These are phyloP conservation scores for Trematomus bernacchii DNA, from an alignment of 2,797 vertebrate species.

Conservation along the genomic window DNA sequence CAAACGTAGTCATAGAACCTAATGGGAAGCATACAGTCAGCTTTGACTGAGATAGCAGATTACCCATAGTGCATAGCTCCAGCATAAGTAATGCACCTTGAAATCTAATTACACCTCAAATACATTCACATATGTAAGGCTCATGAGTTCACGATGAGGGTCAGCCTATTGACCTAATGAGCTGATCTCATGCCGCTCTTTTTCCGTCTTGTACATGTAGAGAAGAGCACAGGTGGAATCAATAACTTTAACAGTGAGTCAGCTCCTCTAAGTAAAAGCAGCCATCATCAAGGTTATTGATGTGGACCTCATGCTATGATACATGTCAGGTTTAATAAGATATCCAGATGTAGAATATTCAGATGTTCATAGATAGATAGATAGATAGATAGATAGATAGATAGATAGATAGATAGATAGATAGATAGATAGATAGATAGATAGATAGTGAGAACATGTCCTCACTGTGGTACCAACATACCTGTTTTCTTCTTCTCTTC, in stretches of 20 bases:
- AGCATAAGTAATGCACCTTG: slow-evolving; percentile 7
- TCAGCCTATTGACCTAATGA: slow-evolving; percentile 36
- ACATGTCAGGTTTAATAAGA: too few species aligned
- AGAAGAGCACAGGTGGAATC: slow-evolving; percentile 6
- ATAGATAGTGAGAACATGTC: not conserved
- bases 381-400: too few species aligned
- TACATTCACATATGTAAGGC: slow-evolving; percentile 20
- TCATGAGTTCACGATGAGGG: slow-evolving; percentile 11
- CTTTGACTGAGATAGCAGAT: slow-evolving; percentile 25
- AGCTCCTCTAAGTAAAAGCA: not conserved
- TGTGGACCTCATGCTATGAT: not conserved
- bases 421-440: too few species aligned
- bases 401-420: too few species aligned
- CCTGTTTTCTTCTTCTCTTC: not conserved
- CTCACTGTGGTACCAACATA: not conserved
- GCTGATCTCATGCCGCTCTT: slow-evolving; percentile 18
- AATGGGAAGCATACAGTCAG: slow-evolving; percentile 7
- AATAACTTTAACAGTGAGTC: not conserved
- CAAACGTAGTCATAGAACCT: slow-evolving; percentile 4
- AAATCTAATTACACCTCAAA: slow-evolving; percentile 18
- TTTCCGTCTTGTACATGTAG: not conserved
- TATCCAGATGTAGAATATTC: too few species aligned
- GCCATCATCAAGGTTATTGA: slow-evolving; percentile 7
- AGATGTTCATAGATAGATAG: too few species aligned
- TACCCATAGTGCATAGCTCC: not conserved